Base-by-base conservation (phyloP, 2,113 vertebrate genomes). In the Brachypteracias leptosomus region DNA sequence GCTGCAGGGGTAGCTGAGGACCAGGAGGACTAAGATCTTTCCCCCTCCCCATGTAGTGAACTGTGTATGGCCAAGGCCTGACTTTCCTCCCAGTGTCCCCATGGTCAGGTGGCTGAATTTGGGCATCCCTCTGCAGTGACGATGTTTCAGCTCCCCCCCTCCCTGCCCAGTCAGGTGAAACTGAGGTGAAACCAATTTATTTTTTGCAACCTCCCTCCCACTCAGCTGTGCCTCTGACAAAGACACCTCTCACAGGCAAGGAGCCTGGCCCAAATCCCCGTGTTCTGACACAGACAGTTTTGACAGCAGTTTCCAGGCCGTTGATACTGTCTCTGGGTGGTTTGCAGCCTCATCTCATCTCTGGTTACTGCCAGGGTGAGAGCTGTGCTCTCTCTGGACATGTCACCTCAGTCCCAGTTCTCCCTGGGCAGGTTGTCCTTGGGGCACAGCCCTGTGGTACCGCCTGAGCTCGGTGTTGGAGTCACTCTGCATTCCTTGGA, bases 381-480 rank as follows among this genome's bases (percentile, higher is more conserved):
- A 57, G n/a, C 75, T 79, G 42, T 29, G 71, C 6, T n/a, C n/a
- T n/a, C n/a, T n/a, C n/a, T n/a, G n/a, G n/a, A n/a, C n/a, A n/a
- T n/a, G n/a, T n/a, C n/a, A n/a, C n/a, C n/a, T n/a, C n/a, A n/a
- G n/a, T n/a, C n/a, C n/a, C n/a, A 6, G 40, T 21, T 33, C 24
- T 36, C 19, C 55, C 21, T 0, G 0, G n/a, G 5, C 12, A 33
- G 36, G 40, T 35, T 74, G 29, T 20, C 55, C 52, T 10, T 33
- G 54, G 36, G 46, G 4, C 36, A 49, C 26, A 71, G 52, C 31
- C 58, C 52, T 7, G 3, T 0, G 35, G 6, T 12, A 38, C 29
- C 70, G 20, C 25, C 19, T 1, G 0, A 17, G 38, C 10, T 1
- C 0, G 3, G 13, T 14, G 21, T 4, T 5, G 22, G 40, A 55